Conservation (phyloP, 2,888 invertebrate genomes). For the Oscheius sp. region DNA sequence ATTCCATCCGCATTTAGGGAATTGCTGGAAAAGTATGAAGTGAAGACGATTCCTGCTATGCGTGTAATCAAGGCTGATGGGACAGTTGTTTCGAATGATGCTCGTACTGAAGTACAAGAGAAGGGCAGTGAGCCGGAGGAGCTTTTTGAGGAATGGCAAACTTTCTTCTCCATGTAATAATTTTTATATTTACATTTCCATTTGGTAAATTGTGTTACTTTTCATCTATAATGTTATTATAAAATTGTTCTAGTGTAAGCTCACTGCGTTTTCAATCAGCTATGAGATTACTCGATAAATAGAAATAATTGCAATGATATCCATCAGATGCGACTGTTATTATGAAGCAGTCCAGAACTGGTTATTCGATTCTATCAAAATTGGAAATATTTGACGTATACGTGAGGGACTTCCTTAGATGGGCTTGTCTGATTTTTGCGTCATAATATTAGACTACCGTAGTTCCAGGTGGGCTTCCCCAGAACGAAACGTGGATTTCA, state of each 20-base stretch:
- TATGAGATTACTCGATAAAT: too few relatives aligned
- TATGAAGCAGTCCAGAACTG: too few relatives aligned
- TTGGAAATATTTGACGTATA: too few relatives aligned
- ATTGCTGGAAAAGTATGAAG: slow-evolving; percentile 62
- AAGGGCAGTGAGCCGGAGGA: slow-evolving; percentile 47
- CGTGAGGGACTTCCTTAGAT: too few relatives aligned
- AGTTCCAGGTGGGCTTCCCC: neutral
- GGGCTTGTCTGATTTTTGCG: neutral
- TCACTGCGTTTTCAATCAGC: too few relatives aligned
- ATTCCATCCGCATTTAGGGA: slow-evolving; percentile 43
- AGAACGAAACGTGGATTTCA: too few relatives aligned
- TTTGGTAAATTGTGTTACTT: too few relatives aligned
- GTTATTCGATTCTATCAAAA: too few relatives aligned
- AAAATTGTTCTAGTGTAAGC: too few relatives aligned
- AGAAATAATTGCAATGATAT: too few relatives aligned
- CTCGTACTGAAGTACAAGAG: slow-evolving; percentile 66
- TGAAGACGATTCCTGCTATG: slow-evolving; percentile 74
- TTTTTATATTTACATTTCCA: neutral
- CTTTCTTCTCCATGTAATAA: slow-evolving; percentile 40
- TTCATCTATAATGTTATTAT: too few relatives aligned
- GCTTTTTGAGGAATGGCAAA: slow-evolving; percentile 56
- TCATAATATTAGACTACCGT: slow-evolving; percentile 9
- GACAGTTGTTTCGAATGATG: slow-evolving; percentile 74
- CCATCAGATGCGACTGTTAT: too few relatives aligned
- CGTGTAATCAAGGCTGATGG: slow-evolving; percentile 75